phyloP scores from a whole-genome alignment of 2,113 vertebrate species.

The Lucifuga dentata region DNA sequence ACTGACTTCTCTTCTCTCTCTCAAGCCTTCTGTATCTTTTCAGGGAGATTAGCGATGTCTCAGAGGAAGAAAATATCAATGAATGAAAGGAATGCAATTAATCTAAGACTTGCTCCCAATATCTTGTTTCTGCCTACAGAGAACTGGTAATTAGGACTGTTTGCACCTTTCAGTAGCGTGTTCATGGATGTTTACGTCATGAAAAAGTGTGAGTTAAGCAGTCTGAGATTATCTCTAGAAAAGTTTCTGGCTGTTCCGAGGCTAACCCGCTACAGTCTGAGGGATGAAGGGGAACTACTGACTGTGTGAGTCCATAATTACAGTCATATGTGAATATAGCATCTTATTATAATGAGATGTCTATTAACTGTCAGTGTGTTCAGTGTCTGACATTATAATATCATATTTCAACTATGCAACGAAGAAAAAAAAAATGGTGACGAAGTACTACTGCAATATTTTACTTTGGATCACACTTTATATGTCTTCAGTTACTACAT shows the following conservation, averaged over 20 bases:
- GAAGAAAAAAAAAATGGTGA: too few species aligned
- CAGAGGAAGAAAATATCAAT: conserved; percentile 66
- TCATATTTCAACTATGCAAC: too few species aligned
- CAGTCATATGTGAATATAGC: conserved; percentile 3
- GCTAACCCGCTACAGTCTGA: conserved; percentile 47
- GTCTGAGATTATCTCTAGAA: conserved; percentile 13
- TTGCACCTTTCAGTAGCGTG: conserved; percentile 4
- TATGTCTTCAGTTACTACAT: too few species aligned
- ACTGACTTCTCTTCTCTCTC: conserved; percentile 27
- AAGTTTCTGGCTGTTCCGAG: conserved; percentile 47
- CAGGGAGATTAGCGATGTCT: conserved; percentile 65
- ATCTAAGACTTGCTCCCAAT: conserved; percentile 55
- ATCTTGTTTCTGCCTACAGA: conserved; percentile 48
- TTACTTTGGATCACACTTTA: too few species aligned
- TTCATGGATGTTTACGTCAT: conserved; percentile 16
- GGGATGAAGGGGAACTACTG: too few species aligned
- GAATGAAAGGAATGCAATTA: conserved; percentile 53
- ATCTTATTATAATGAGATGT: conserved; percentile 1
- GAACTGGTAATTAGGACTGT: conserved; percentile 44
- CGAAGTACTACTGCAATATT: too few species aligned
- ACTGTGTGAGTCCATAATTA: too few species aligned
- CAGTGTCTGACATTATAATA: too few species aligned
- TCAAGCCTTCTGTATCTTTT: conserved; percentile 53
- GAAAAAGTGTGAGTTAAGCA: neutral
- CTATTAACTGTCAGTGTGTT: too few species aligned